Conservation (phyloP, 2,797 vertebrate genomes). For the Peromyscus melanophrys region DNA sequence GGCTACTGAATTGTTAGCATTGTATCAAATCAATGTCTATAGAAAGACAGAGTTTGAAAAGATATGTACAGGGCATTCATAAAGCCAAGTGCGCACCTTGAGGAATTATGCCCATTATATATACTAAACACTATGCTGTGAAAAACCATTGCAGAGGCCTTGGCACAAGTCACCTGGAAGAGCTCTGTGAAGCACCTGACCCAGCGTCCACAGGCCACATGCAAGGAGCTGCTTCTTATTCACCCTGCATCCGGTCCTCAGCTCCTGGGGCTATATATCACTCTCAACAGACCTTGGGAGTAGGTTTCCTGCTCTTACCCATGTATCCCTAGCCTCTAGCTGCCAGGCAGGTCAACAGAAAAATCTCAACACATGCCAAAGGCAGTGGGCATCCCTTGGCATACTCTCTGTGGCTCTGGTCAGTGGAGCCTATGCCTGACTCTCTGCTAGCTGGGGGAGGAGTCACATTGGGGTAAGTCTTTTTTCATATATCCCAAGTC, state of each 20-base stretch:
- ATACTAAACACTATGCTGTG: not conserved
- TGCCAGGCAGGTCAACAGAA: not conserved
- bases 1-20: constrained; percentile 55
- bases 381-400: not conserved
- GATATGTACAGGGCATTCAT: constrained; percentile 76
- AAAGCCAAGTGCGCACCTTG: constrained; percentile 71
- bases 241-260: not conserved
- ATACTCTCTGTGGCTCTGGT: not conserved
- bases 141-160: constrained; percentile 2
- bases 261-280: not conserved
- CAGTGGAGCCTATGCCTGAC: not conserved
- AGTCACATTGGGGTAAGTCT: not conserved
- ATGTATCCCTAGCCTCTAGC: not conserved
- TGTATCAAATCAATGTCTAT: constrained; percentile 72
- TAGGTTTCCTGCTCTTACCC: not conserved
- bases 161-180: not conserved
- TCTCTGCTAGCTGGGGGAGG: not conserved
- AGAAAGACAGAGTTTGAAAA: constrained; percentile 75
- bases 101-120: constrained; percentile 31
- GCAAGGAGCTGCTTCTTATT: not conserved
- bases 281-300: not conserved
- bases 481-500: not conserved
- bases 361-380: not conserved
- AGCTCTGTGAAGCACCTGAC: constrained; percentile 20
- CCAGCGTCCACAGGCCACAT: not conserved